Percentiles rank a stretch among this genome's conserved stretches.
Evolutionary conservation across 2,888 invertebrate species (phyloP).

Genomic region (Stictocephala bisonia): DNA sequence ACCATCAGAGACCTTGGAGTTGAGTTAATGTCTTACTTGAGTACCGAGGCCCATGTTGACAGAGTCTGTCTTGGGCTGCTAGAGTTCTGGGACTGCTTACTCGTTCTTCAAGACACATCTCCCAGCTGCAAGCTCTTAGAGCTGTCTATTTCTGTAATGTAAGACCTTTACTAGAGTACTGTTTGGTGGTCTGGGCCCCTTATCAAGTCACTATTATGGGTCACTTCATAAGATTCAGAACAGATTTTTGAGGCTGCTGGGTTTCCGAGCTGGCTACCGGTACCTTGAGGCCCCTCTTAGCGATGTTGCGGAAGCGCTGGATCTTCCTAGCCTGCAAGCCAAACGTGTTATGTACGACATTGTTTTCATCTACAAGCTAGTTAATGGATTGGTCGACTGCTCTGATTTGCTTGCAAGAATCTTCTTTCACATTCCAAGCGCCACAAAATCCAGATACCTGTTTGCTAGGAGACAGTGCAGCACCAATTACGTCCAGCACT

Average conservation of each 20-base stretch:
- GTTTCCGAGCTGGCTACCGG: background rate
- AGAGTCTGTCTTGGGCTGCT: background rate
- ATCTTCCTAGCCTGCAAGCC: background rate
- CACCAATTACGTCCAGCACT: background rate
- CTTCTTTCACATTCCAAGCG: background rate
- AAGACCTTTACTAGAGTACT: background rate
- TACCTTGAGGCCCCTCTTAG: background rate
- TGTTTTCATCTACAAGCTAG: background rate
- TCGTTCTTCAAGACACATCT: background rate
- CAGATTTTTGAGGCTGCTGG: constrained; percentile 5
- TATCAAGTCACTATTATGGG: background rate
- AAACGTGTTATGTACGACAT: background rate
- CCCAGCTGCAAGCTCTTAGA: background rate
- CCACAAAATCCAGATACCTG: background rate
- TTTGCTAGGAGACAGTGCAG: background rate
- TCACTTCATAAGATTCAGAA: background rate
- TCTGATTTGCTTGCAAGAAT: background rate
- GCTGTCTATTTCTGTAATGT: background rate
- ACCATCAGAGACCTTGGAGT: too few relatives aligned
- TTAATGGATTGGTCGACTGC: background rate
- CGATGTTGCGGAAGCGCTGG: background rate
- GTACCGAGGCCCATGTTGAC: constrained; percentile 6
- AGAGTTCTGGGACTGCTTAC: background rate
- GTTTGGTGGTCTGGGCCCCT: background rate
- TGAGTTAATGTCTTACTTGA: too few relatives aligned